A percentile compares a stretch with the other conserved stretches of the same genome.
Conservation (phyloP, 2,797 vertebrate genomes). For the Macropodus opercularis region DNA sequence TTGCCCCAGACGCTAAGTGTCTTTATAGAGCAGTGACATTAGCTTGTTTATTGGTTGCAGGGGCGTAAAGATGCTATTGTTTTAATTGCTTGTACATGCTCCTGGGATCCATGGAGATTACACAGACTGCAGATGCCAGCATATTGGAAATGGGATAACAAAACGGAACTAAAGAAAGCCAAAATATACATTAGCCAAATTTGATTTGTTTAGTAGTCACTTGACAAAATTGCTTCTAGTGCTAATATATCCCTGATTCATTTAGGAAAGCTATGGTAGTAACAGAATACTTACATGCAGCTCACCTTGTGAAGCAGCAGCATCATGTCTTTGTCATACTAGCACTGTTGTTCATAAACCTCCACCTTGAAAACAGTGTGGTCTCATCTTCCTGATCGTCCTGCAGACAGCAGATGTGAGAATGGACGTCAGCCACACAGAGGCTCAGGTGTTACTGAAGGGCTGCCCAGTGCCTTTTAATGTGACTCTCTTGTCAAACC, state of each 20-base stretch:
- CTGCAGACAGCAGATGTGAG: background rate
- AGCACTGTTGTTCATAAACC: background rate
- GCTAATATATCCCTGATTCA: conserved; percentile 49
- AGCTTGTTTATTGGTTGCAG: conserved; percentile 86
- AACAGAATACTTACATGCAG: conserved; percentile 13
- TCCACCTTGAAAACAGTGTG: background rate
- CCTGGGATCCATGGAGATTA: conserved; percentile 82
- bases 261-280: conserved; percentile 29
- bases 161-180: conserved; percentile 72
- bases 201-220: conserved; percentile 70
- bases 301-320: conserved; percentile 7
- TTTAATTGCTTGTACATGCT: conserved; percentile 86
- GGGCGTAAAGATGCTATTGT: conserved; percentile 83
- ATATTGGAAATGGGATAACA: conserved; percentile 79
- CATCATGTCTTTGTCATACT: conserved; percentile 15
- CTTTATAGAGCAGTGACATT: conserved; percentile 84
- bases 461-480: conserved; percentile 91
- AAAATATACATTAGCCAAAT: conserved; percentile 76
- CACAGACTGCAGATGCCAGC: conserved; percentile 81
- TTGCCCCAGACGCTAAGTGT: conserved; percentile 81
- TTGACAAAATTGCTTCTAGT: conserved; percentile 61
- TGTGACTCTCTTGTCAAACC: conserved; percentile 73
- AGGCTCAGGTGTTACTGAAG: conserved; percentile 81
- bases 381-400: conserved; percentile 10
- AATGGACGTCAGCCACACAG: background rate